phyloP scores from a whole-genome alignment of 2,113 vertebrate species.

The Cebus imitator region DNA sequence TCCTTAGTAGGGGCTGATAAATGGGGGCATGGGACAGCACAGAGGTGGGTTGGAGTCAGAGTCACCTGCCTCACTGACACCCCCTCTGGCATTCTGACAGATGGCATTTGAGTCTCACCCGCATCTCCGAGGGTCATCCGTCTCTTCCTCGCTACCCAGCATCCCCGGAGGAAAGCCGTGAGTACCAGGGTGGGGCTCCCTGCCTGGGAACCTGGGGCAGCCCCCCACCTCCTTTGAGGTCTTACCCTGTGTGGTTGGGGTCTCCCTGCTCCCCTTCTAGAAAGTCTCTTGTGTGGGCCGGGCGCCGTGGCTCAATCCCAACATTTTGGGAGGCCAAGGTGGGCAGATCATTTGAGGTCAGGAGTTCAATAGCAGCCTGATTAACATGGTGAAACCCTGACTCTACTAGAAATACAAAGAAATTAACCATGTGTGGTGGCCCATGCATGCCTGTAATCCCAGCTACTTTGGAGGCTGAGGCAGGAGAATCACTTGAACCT shows the following conservation, averaged over 20 bases:
- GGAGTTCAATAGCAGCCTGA: no score
- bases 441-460: no score
- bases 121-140: conserved; percentile 88
- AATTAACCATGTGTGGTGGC: no score
- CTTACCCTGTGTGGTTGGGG: neutral
- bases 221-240: neutral
- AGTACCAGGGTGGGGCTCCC: conserved; percentile 74
- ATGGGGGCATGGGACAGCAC: neutral
- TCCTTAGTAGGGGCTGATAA: neutral
- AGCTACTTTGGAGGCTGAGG: no score
- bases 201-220: no score
- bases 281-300: neutral
- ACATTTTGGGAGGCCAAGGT: no score
- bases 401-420: no score
- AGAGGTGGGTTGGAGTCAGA: fast-evolving
- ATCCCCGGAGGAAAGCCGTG: conserved; percentile 91
- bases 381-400: no score
- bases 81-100: conserved; percentile 61
- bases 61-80: fast-evolving
- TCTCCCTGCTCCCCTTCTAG: neutral
- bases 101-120: conserved; percentile 91
- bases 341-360: no score
- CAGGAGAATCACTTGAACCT: no score
- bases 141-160: conserved; percentile 88
- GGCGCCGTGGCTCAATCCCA: no score